phyloP scores from a whole-genome alignment of 1,140 invertebrate genomes.

The Galleria mellonella region DNA sequence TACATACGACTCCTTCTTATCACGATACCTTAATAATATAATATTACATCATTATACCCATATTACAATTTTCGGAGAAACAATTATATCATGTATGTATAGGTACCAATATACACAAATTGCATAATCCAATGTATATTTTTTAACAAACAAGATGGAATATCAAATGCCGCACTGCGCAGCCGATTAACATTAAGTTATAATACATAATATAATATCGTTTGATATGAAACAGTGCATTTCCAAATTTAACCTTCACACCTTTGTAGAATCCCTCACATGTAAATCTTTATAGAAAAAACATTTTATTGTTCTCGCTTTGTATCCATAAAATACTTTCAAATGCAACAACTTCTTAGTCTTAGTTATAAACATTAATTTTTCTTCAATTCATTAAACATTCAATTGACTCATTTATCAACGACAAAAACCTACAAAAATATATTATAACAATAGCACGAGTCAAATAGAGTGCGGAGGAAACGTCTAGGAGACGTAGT shows the following conservation, averaged over 20 bases:
- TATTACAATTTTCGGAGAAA: conserved; percentile 40
- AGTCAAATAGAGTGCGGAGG: conserved; percentile 53
- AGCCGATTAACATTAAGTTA: conserved; percentile 44
- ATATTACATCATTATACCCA: conserved; percentile 23
- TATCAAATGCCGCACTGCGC: conserved; percentile 46
- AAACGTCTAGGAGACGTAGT: conserved; percentile 30
- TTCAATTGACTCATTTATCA: conserved; percentile 73
- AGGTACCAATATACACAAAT: conserved; percentile 43
- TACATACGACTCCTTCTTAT: conserved; percentile 34
- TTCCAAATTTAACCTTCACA: conserved; percentile 44
- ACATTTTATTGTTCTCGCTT: conserved; percentile 71
- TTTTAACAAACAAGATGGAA: conserved; percentile 65
- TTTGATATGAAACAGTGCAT: conserved; percentile 44
- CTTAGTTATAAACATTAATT: conserved; percentile 68
- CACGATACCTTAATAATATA: conserved; percentile 28
- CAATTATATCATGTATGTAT: conserved; percentile 43
- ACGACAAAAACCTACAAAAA: conserved; percentile 73
- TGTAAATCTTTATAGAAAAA: conserved; percentile 72
- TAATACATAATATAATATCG: conserved; percentile 48
- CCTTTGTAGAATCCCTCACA: conserved; percentile 50
- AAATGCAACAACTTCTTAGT: conserved; percentile 73
- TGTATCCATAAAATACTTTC: conserved; percentile 72
- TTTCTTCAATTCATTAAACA: conserved; percentile 72
- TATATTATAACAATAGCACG: conserved; percentile 71
- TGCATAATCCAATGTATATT: conserved; percentile 53